Evolutionary conservation across 92 coral and sea anemone genomes (phyloP), one percentile per base, ranked within the genome.

Genomic region (Paramuricea clavata): DNA sequence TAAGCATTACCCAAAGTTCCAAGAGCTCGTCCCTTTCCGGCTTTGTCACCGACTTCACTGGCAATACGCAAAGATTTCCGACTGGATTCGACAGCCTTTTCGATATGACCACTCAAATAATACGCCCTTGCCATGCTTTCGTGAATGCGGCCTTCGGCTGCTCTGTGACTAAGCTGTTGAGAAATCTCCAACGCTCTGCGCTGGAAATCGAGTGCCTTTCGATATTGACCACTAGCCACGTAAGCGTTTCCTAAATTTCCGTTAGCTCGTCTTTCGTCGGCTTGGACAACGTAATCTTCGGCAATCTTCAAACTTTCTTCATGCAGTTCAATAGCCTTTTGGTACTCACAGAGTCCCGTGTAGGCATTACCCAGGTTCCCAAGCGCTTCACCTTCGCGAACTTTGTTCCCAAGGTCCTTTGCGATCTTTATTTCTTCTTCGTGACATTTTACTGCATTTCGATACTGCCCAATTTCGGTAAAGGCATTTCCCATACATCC

Each of bases 311-410:
- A 25, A 15, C 65, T 69, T 42, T 64, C 39, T 34, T 86, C 69
- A 25, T 23, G 72, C 0, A 11, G 21, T 3, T 41, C 3, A 34
- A 65, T 74, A 77, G 90, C 90, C 26, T 64, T 21, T 21, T 42
- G 15, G 81, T 86, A 86, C 49, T 41, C 44, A n/a, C 85, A 84
- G 15, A 68, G 85, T 12, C 68, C 57, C 12, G 5, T 74, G 81
- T 10, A 86, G 27, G 69, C 78, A 78, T 34, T 49, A 62, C 85
- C 90, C 54, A 86, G 42, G 81, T 78, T 47, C 12, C 47, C 71
- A 49, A 76, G 73, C 5, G 81, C 35, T 27, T 50, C 30, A 30
- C 80, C 85, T 86, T 43, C 59, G 9, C 56, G 54, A 0, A 23
- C 54, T 49, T 67, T 79, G 28, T 78, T 83, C 52, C 70, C 47